These are phyloP conservation scores for Tillus elongatus DNA, from an alignment of 2,888 invertebrate species.

Conservation along the genomic window DNA sequence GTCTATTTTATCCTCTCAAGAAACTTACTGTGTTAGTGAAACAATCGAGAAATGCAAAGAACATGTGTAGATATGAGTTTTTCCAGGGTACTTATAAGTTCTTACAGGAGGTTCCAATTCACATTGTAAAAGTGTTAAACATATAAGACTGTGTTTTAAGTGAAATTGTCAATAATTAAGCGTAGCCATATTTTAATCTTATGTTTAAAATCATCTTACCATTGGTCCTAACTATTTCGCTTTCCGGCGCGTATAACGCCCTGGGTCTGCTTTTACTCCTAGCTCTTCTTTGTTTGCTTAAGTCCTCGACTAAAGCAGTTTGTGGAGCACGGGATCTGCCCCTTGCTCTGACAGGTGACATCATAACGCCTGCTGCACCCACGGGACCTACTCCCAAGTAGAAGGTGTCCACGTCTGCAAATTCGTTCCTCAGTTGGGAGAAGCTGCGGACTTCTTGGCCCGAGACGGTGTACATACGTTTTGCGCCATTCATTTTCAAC, in stretches of 20 bases:
- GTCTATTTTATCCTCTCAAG: no score
- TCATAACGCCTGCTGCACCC: constrained; percentile 43
- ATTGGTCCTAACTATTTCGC: constrained; percentile 68
- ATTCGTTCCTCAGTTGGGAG: constrained; percentile 86
- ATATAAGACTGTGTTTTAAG: no score
- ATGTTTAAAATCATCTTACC: no score
- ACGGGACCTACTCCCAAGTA: constrained; percentile 58
- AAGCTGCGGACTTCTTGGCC: constrained; percentile 92
- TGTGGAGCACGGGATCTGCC: constrained; percentile 55
- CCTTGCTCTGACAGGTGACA: constrained; percentile 53
- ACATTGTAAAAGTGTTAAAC: no score
- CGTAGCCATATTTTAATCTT: no score
- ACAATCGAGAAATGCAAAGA: no score
- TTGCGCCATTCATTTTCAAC: constrained; percentile 82
- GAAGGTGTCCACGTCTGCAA: constrained; percentile 85
- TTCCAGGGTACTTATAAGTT: no score
- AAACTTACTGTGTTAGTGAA: no score
- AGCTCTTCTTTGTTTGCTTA: constrained; percentile 53
- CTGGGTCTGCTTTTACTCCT: constrained; percentile 78
- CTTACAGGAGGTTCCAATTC: constrained; percentile 1
- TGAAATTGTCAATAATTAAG: no score
- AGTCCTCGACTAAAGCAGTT: constrained; percentile 46
- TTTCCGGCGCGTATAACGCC: constrained; percentile 75
- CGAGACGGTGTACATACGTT: constrained; percentile 83
- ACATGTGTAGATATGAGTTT: no score